These are phyloP conservation scores for Blastobasis adustella DNA, from an alignment of 2,888 invertebrate species.

Conservation along the genomic window DNA sequence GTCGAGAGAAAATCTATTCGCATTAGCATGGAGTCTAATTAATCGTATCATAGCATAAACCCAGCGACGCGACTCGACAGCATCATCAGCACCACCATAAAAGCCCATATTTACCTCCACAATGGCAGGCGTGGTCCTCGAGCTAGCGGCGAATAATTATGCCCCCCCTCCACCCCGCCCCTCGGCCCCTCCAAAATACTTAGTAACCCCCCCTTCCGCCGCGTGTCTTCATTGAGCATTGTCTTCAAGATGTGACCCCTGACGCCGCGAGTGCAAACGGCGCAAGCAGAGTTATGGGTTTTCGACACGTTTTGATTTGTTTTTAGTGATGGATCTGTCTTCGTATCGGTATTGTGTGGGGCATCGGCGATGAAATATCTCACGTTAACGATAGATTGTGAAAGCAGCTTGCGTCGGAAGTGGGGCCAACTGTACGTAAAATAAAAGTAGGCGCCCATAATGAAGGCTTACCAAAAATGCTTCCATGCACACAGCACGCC, in stretches of 20 bases:
- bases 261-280: slow-evolving; percentile 16
- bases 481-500: too few relatives aligned
- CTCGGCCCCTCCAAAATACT: slow-evolving; percentile 15
- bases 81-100: slow-evolving; percentile 23
- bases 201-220: slow-evolving; percentile 23
- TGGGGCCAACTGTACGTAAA: too few relatives aligned
- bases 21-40: neutral
- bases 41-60: neutral
- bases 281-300: too few relatives aligned
- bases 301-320: too few relatives aligned
- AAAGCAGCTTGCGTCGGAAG: too few relatives aligned
- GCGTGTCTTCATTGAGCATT: slow-evolving; percentile 59
- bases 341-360: too few relatives aligned
- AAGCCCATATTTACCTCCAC: slow-evolving; percentile 52
- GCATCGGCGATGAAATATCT: too few relatives aligned
- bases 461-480: too few relatives aligned
- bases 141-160: slow-evolving; percentile 65
- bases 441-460: too few relatives aligned
- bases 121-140: slow-evolving; percentile 66
- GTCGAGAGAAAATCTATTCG: neutral
- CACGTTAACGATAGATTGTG: too few relatives aligned
- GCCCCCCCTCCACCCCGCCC: slow-evolving; percentile 25
- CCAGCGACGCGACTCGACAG: neutral
- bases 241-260: slow-evolving; percentile 61
- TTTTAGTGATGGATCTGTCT: too few relatives aligned